phyloP scores from a whole-genome alignment of 2,888 invertebrate genomes.

The Gymnosoma rotundatum region DNA sequence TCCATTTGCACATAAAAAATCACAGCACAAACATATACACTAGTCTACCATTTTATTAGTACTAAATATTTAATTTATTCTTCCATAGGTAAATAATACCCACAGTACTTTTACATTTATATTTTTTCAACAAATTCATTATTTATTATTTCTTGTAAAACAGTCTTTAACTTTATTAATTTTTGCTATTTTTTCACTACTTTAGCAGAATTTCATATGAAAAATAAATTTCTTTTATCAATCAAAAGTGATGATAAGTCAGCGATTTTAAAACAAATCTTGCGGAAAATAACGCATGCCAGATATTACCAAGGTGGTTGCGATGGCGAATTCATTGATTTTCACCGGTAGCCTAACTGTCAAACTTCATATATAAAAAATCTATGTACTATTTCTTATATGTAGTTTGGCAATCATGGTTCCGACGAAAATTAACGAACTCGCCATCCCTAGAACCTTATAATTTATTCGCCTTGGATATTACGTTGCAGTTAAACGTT shows the following conservation, averaged over 20 bases:
- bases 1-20: constrained; percentile 36
- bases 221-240: constrained; percentile 34
- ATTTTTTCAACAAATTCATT: constrained; percentile 33
- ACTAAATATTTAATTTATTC: constrained; percentile 42
- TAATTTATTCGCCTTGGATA: no score
- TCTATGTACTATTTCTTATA: no score
- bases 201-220: constrained; percentile 28
- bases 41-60: constrained; percentile 58
- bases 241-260: constrained; percentile 6
- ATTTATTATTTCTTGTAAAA: neutral
- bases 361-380: no score
- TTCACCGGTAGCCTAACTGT: no score
- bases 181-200: neutral
- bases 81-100: constrained; percentile 18
- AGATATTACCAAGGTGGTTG: no score
- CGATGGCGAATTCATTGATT: no score
- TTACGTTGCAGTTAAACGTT: no score
- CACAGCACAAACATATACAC: constrained; percentile 48
- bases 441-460: no score
- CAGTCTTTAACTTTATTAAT: neutral
- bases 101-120: constrained; percentile 2
- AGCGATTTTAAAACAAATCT: constrained; percentile 6
- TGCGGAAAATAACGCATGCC: no score
- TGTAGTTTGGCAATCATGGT: no score
- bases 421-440: no score